Evolutionary conservation across 2,888 invertebrate species (phyloP).

Genomic region (Lymantria monacha): DNA sequence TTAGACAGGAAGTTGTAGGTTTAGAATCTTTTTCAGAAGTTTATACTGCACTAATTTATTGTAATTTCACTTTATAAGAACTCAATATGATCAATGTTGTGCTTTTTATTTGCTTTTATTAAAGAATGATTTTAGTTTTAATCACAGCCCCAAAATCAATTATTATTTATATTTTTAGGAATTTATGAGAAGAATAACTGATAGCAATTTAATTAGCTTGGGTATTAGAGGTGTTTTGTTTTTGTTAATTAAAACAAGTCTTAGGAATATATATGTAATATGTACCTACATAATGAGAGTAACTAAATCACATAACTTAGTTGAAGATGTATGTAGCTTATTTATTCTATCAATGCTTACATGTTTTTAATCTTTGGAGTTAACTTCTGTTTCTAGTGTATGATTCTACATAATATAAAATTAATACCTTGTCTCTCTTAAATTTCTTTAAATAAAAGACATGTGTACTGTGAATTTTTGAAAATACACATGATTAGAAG

Average conservation of each 20-base stretch:
- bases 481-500: conserved; percentile 3
- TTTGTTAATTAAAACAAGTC: conserved; percentile 44
- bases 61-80: conserved; percentile 55
- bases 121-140: conserved; percentile 60
- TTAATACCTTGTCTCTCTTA: conserved; percentile 22
- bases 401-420: conserved; percentile 15
- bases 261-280: conserved; percentile 25
- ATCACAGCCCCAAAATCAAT: conserved; percentile 59
- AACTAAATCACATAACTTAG: conserved; percentile 23
- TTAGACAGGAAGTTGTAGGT: conserved; percentile 44
- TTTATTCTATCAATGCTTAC: conserved; percentile 33
- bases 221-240: conserved; percentile 40
- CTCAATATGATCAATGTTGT: conserved; percentile 56
- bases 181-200: conserved; percentile 41
- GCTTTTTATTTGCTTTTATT: conserved; percentile 60
- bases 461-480: conserved; percentile 26
- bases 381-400: conserved; percentile 20
- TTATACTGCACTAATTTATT: conserved; percentile 48
- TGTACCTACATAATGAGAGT: conserved; percentile 3
- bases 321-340: conserved; percentile 24
- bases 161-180: conserved; percentile 56
- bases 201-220: conserved; percentile 45
- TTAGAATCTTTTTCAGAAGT: conserved; percentile 48
- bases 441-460: conserved; percentile 23
- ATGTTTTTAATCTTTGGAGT: conserved; percentile 30